Evolutionary conservation across 2,888 invertebrate genomes (phyloP).

Genomic region (Napeogenes inachia): DNA sequence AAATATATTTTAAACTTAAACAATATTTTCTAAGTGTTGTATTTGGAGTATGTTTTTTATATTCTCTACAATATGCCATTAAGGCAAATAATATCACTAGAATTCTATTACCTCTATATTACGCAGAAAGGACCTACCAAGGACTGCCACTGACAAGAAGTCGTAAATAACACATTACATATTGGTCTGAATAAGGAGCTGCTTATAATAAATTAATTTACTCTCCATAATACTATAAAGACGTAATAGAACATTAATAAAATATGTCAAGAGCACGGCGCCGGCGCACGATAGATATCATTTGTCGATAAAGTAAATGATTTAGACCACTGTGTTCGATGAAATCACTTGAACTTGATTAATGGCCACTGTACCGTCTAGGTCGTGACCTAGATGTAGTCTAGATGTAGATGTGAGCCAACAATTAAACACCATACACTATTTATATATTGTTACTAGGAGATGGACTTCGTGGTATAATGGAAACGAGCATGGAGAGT

Average conservation of each 20-base stretch:
- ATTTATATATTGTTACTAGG: too few species aligned
- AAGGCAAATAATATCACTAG: too few species aligned
- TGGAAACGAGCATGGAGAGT: too few species aligned
- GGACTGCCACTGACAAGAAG: slow-evolving; percentile 2
- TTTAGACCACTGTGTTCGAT: slow-evolving; percentile 9
- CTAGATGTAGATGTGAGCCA: neutral
- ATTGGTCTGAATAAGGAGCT: slow-evolving; percentile 16
- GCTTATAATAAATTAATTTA: slow-evolving; percentile 25
- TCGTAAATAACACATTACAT: slow-evolving; percentile 18
- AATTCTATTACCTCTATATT: neutral
- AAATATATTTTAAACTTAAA: too few species aligned
- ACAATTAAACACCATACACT: too few species aligned
- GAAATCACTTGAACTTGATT: slow-evolving; percentile 9
- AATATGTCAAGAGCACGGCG: slow-evolving; percentile 31
- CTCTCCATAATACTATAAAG: slow-evolving; percentile 25
- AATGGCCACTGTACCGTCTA: slow-evolving; percentile 7
- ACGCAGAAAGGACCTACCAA: neutral
- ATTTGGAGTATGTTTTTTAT: too few species aligned
- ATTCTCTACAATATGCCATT: too few species aligned
- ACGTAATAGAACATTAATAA: slow-evolving; percentile 29
- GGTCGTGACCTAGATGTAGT: neutral
- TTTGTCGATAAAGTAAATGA: slow-evolving; percentile 26
- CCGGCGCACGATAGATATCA: slow-evolving; percentile 27
- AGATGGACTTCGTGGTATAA: too few species aligned
- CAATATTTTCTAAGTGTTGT: too few species aligned